A percentile compares a stretch with the other conserved stretches of the same genome.
Evolutionary conservation across 2,113 vertebrate genomes (phyloP).

Genomic region (Pachypanchax playfairii): DNA sequence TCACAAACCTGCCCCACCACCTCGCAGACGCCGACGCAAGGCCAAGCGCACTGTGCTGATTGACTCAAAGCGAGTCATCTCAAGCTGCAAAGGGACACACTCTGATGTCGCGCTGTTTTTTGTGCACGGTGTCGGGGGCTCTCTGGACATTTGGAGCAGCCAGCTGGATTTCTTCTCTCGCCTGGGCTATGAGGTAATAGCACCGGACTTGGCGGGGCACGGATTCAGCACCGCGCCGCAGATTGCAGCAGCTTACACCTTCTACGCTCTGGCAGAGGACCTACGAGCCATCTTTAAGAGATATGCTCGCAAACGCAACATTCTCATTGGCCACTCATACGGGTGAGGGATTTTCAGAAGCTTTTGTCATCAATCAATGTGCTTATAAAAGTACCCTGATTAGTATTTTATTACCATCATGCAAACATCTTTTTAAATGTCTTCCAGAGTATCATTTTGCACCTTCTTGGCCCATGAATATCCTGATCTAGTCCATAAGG

Average conservation of each 20-base stretch:
- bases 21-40: conserved; percentile 80
- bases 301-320: conserved; percentile 90
- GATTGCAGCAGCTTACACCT: conserved; percentile 93
- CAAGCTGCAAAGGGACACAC: conserved; percentile 91
- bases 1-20: conserved; percentile 73
- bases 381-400: background rate
- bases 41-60: conserved; percentile 90
- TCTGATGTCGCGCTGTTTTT: conserved; percentile 93
- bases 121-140: conserved; percentile 93
- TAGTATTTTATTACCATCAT: background rate
- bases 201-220: conserved; percentile 91
- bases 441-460: conserved; percentile 92
- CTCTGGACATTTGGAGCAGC: conserved; percentile 95
- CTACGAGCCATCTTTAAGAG: conserved; percentile 92
- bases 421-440: background rate
- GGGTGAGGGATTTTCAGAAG: conserved; percentile 79
- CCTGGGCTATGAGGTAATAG: conserved; percentile 96
- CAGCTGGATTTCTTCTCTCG: conserved; percentile 94
- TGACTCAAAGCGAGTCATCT: conserved; percentile 88
- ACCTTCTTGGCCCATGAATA: conserved; percentile 97
- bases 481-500: conserved; percentile 94
- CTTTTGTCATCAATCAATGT: background rate
- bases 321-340: conserved; percentile 94
- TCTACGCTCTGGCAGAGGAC: conserved; percentile 94
- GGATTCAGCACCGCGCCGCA: conserved; percentile 90